A percentile compares a stretch with the other conserved stretches of the same genome.
Conservation (phyloP, 2,797 vertebrate genomes). For the Anableps anableps region DNA sequence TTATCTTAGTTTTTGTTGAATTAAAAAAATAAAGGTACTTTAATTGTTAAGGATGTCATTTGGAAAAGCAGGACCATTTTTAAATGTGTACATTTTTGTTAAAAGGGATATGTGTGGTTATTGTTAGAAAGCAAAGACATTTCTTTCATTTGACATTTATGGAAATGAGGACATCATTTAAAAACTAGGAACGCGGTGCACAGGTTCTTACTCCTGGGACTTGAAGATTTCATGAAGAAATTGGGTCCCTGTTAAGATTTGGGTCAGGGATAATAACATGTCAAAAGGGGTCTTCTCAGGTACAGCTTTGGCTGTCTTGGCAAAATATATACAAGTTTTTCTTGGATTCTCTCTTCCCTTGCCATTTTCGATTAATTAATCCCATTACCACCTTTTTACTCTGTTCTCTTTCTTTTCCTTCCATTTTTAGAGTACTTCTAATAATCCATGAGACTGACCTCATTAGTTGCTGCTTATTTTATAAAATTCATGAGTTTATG, state of each 20-base stretch:
- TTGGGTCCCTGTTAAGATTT: slow-evolving; percentile 9
- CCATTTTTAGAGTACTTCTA: neutral
- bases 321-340: neutral
- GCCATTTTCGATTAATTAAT: slow-evolving; percentile 1
- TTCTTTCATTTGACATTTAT: neutral
- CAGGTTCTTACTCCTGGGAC: neutral
- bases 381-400: neutral
- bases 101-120: neutral
- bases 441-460: neutral
- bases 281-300: slow-evolving; percentile 4
- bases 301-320: neutral
- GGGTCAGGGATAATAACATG: slow-evolving; percentile 7
- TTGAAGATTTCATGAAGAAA: slow-evolving; percentile 15
- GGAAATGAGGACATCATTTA: slow-evolving; percentile 8
- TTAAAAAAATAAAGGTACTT: neutral
- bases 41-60: neutral
- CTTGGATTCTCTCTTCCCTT: neutral
- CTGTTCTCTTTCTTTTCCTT: neutral
- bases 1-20: neutral
- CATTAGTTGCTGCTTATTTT: neutral
- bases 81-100: neutral
- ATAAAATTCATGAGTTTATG: neutral
- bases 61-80: neutral
- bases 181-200: slow-evolving; percentile 2
- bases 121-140: slow-evolving; percentile 8